These are phyloP conservation scores for Enteromius treurensis DNA, from an alignment of 2,797 vertebrate genomes.

Conservation along the genomic window DNA sequence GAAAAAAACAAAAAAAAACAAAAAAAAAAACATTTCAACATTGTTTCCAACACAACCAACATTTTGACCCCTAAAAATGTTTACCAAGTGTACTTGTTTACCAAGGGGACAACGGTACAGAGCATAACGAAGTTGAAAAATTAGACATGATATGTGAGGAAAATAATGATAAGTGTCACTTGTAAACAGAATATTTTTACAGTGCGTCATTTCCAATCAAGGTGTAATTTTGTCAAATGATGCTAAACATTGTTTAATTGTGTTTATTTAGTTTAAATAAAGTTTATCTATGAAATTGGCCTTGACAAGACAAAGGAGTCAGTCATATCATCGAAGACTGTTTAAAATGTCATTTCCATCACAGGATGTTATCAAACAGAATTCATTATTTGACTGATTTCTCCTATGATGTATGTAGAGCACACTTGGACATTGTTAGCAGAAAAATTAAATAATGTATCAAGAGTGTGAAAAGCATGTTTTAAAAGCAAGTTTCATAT, in stretches of 20 bases:
- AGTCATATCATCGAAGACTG: neutral
- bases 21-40: no score
- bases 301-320: neutral
- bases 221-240: slow-evolving; percentile 5
- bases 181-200: neutral
- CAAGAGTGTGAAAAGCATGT: neutral
- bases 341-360: neutral
- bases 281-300: neutral
- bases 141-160: neutral
- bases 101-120: neutral
- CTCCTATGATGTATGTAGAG: neutral
- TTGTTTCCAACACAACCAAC: neutral
- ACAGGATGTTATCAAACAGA: slow-evolving; percentile 1
- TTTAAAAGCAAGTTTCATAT: neutral
- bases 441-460: neutral
- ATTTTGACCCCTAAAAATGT: neutral
- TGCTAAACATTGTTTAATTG: slow-evolving; percentile 18
- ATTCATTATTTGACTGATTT: neutral
- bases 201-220: neutral
- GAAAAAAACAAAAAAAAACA: no score
- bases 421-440: neutral
- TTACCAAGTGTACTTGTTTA: slow-evolving; percentile 1
- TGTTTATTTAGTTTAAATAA: slow-evolving; percentile 8
- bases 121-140: neutral
- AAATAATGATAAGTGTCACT: neutral